Evolutionary conservation across 2,797 vertebrate species (phyloP).

Genomic region (Eospalax fontanierii): DNA sequence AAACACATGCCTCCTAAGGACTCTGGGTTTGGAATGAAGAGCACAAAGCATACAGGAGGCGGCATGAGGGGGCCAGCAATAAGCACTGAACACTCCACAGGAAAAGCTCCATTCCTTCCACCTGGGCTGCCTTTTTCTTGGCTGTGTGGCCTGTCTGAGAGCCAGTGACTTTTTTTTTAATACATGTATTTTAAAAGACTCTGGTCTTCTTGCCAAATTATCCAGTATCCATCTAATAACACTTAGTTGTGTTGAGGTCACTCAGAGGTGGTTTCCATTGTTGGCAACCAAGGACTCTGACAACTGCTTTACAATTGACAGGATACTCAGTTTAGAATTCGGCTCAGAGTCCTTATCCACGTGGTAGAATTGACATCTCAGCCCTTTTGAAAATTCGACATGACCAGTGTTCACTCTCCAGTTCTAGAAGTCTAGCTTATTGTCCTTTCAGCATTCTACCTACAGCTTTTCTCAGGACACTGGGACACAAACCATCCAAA

Average conservation of each 20-base stretch:
- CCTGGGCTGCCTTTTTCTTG: not conserved
- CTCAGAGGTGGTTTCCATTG: not conserved
- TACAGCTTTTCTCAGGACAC: not conserved
- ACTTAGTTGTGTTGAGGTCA: not conserved
- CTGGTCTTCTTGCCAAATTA: not conserved
- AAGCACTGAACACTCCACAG: rapidly evolving
- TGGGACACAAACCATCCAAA: not conserved
- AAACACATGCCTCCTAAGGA: not conserved
- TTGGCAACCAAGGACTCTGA: not conserved
- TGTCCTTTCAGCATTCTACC: not conserved
- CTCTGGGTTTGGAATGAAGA: rapidly evolving
- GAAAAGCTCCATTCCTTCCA: not conserved
- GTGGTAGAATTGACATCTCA: not conserved
- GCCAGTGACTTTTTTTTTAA: not conserved
- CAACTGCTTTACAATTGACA: not conserved
- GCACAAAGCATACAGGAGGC: not conserved
- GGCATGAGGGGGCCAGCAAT: not conserved
- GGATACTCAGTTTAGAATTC: not conserved
- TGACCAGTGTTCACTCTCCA: not conserved
- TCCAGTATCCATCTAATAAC: not conserved
- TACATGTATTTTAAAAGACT: too few species aligned
- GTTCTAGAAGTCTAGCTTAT: not conserved
- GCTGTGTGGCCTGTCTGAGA: not conserved
- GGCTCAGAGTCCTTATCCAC: not conserved
- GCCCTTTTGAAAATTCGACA: not conserved